These are phyloP conservation scores for Strigamia crassipes DNA, from an alignment of 2,888 invertebrate genomes.

Conservation along the genomic window DNA sequence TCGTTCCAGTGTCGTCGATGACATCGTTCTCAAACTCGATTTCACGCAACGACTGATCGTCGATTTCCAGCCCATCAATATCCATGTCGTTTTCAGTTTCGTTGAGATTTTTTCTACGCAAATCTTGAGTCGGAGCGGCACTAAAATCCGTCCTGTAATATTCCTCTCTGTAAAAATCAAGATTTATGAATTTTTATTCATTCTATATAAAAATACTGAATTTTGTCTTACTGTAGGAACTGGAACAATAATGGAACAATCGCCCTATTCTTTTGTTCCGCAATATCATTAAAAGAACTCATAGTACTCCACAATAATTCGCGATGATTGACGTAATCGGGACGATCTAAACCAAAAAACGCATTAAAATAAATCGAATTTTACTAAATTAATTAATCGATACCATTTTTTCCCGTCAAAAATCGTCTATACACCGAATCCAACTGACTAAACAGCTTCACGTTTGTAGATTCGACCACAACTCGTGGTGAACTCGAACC, in stretches of 20 bases:
- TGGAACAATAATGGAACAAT: slow-evolving; percentile 77
- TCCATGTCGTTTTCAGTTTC: neutral
- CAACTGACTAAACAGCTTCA: neutral
- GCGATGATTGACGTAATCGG: slow-evolving; percentile 77
- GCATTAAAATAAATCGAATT: too few relatives aligned
- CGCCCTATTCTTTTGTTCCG: slow-evolving; percentile 79
- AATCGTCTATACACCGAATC: neutral
- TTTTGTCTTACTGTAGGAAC: slow-evolving; percentile 70
- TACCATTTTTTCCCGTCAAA: neutral
- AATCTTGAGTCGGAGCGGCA: slow-evolving; percentile 57
- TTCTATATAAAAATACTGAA: neutral
- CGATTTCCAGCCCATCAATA: neutral
- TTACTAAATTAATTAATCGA: too few relatives aligned
- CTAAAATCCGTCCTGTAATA: slow-evolving; percentile 67
- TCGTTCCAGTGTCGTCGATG: slow-evolving; percentile 57
- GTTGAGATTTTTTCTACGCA: neutral
- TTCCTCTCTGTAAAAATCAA: slow-evolving; percentile 60
- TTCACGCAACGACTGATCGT: too few relatives aligned
- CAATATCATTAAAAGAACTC: slow-evolving; percentile 72
- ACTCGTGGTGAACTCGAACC: neutral
- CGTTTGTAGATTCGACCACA: neutral
- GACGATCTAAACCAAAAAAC: slow-evolving; percentile 62
- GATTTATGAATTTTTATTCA: neutral
- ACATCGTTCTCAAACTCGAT: neutral
- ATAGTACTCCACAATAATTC: slow-evolving; percentile 78